These are phyloP conservation scores for Conchocele bisecta DNA, from an alignment of 2,888 invertebrate genomes.

Conservation along the genomic window DNA sequence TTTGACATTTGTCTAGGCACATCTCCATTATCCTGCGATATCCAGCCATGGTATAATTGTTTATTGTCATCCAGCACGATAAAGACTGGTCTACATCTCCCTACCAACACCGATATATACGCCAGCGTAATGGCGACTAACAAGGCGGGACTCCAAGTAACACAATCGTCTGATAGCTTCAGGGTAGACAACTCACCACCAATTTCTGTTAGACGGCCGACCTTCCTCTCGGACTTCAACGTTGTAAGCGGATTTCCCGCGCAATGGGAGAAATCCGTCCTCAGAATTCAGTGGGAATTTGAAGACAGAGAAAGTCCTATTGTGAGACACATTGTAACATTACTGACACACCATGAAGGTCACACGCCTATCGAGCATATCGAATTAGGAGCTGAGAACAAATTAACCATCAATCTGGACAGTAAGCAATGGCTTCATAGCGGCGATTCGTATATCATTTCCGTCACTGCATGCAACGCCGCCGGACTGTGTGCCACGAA, in stretches of 20 bases:
- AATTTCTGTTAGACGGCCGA: not conserved
- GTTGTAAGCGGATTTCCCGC: not conserved
- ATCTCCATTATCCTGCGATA: conserved; percentile 28
- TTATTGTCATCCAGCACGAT: conserved; percentile 37
- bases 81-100: conserved; percentile 34
- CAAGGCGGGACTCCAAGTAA: too few species aligned
- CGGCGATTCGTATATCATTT: conserved; percentile 48
- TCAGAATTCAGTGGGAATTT: conserved; percentile 41
- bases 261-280: conserved; percentile 50
- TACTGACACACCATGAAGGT: conserved; percentile 39
- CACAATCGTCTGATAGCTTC: conserved; percentile 20
- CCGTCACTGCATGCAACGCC: conserved; percentile 53
- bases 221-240: not conserved
- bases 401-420: conserved; percentile 31
- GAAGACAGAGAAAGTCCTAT: conserved; percentile 51
- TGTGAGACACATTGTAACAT: conserved; percentile 26
- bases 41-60: conserved; percentile 24
- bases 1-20: conserved; percentile 58
- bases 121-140: conserved; percentile 26
- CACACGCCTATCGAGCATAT: conserved; percentile 44
- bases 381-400: conserved; percentile 31
- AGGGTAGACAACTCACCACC: conserved; percentile 20
- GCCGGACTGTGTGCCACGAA: conserved; percentile 53
- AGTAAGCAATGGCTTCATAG: conserved; percentile 31
- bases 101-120: conserved; percentile 22